Base-by-base conservation (phyloP, 2,113 vertebrate genomes). In the Lipophrys pholis region DNA sequence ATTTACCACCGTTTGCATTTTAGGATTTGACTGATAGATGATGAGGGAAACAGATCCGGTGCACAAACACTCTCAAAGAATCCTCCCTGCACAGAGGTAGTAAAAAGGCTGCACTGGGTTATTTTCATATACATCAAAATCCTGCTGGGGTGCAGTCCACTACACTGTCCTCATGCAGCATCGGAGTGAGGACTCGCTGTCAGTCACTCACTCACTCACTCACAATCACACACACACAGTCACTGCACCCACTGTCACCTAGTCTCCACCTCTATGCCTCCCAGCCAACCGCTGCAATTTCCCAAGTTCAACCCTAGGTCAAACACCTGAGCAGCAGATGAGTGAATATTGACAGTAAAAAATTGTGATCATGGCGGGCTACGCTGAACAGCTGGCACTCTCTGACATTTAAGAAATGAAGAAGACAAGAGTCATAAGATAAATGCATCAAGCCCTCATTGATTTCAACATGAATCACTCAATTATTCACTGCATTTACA, bases 271-370 rank as follows among this genome's bases (percentile, higher is more conserved):
- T 88, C 73, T 66, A 56, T 71, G 61, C 78, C 73, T 83, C 58
- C 45, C 21, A 78, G 69, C 84, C 60, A 85, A 73, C 55, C 39
- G 5, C 73, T 78, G 67, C 84, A 80, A 85, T 88, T 81, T 79
- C 62, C 81, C 74, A 87, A 87, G 87, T 91, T 90, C 85, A 90
- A 67, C 11, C 69, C 38, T 53, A 58, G 90, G 83, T 90, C 78
- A 88, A 78, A 85, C 69, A 80, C 72, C 71, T 75, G 63, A 80
- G 45, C 57, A 41, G 67, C 7, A 49, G 7, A 74, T 81, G 35
- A 56, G 71, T 69, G 35, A 39, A 71, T 40, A 67, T 67, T 45
- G 70, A 36, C 8, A 55, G n/a, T 46, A 16, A 50, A 59, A 56
- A 67, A 21, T 14, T 73, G 15, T 40, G 41, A 54, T 55, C 41